These are phyloP conservation scores for Axea sp. DNA, from an alignment of 2,888 invertebrate genomes.

Conservation along the genomic window DNA sequence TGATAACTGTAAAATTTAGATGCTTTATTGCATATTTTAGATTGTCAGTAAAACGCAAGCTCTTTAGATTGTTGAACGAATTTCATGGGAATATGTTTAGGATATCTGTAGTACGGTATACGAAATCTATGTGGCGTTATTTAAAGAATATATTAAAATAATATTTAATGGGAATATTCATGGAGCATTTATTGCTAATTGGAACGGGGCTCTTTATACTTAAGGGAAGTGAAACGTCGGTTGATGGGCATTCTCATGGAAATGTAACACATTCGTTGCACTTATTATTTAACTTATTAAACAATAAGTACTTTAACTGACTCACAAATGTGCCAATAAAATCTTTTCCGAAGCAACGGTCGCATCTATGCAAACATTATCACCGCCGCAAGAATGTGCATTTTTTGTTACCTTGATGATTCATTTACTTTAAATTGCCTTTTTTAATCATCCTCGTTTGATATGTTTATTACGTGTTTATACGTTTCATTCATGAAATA, in stretches of 20 bases:
- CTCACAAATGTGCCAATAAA: not conserved
- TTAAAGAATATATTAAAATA: conserved; percentile 52
- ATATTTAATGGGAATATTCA: conserved; percentile 58
- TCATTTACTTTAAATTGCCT: conserved; percentile 27
- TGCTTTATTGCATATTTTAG: too few species aligned
- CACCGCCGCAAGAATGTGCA: not conserved
- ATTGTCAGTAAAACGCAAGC: too few species aligned
- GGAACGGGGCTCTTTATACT: conserved; percentile 43
- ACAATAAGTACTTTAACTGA: not conserved
- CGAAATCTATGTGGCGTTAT: conserved; percentile 36
- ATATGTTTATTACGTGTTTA: conserved; percentile 30
- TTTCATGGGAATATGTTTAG: conserved; percentile 47
- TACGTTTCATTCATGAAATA: conserved; percentile 22
- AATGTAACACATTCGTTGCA: conserved; percentile 29
- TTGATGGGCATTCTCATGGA: conserved; percentile 51
- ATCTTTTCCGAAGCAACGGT: not conserved
- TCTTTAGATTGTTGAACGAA: too few species aligned
- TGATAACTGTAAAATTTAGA: too few species aligned
- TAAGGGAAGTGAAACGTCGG: conserved; percentile 51
- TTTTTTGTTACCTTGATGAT: not conserved
- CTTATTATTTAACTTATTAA: conserved; percentile 12
- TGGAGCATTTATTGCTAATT: conserved; percentile 56
- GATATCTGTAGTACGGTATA: conserved; percentile 47
- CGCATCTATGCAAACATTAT: not conserved
- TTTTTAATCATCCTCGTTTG: conserved; percentile 7